Evolutionary conservation across 1,140 invertebrate species (phyloP), one percentile per base, ranked within the genome.

Genomic region (Cotesia chilonis): DNA sequence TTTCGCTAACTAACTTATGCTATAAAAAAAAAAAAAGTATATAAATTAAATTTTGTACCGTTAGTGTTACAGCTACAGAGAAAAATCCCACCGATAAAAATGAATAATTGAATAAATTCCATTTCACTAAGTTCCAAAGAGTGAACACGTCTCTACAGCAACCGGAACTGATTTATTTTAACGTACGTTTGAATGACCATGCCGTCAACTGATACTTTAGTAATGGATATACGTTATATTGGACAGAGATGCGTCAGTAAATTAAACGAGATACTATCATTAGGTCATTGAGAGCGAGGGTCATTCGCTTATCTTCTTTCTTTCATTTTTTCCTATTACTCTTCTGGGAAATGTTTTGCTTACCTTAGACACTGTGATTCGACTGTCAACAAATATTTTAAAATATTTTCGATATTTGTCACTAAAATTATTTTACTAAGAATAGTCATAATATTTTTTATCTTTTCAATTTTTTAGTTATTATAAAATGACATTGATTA

Each of bases 281-380:
- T 71, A 65, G 79, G 76, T 80, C 79, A 81, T 73, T 76, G 71
- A 64, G 65, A 78, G 59, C 75, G 75, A 80, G 79, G 79, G 80
- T 81, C 78, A 81, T 38, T 75, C 73, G 72, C 76, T 81, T 81
- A 80, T 81, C 78, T 79, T 14, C 14, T 10, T 61, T 51, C 65
- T 20, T 60, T 61, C 38, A 14, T 70, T 64, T 55, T 64, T 65
- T 65, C 38, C 64, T 38, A 57, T 59, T 60, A 38, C n/a, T 63
- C 41, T 52, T 17, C 51, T 12, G 35, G n/a, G 20, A 70, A 70
- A 64, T 41, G 12, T 57, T 5, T 68, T 17, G 5, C 10, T 47
- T 47, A 47, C 41, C 41, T 47, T 10, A 47, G 6, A 47, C 10
- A 2, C 10, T 10, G 41, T 6, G 10, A 47, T 47, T 47, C 41